Conservation (phyloP, 2,888 invertebrate genomes). For the Callyntrura guangdongensis region DNA sequence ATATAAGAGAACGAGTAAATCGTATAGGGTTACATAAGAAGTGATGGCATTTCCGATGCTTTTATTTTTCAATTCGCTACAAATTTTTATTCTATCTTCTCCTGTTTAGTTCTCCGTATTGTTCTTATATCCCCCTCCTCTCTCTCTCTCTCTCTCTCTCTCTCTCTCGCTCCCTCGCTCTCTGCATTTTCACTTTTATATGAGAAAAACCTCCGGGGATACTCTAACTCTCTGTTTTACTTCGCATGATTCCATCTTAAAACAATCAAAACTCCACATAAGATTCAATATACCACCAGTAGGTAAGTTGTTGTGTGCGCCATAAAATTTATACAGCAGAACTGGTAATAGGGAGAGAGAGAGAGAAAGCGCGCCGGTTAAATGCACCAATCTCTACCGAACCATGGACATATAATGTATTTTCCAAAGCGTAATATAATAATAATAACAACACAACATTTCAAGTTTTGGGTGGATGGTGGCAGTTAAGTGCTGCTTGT, state of each 20-base stretch:
- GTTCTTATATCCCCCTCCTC: slow-evolving; percentile 52
- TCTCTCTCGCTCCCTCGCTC: no score
- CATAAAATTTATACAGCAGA: slow-evolving; percentile 7
- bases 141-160: slow-evolving; percentile 35
- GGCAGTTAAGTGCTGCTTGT: not conserved
- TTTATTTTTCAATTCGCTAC: slow-evolving; percentile 55
- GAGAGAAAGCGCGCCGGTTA: not conserved
- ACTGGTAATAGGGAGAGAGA: not conserved
- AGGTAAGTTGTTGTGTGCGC: not conserved
- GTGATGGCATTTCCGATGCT: slow-evolving; percentile 34
- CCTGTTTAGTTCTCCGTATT: slow-evolving; percentile 44
- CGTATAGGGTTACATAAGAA: slow-evolving; percentile 36
- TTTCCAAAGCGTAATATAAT: slow-evolving; percentile 33
- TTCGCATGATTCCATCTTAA: slow-evolving; percentile 67
- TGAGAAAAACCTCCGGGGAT: slow-evolving; percentile 68
- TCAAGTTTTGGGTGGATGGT: slow-evolving; percentile 16
- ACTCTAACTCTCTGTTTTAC: slow-evolving; percentile 39
- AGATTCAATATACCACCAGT: slow-evolving; percentile 32
- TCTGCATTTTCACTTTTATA: no score
- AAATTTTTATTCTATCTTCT: slow-evolving; percentile 49
- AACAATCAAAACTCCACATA: slow-evolving; percentile 68
- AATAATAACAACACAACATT: slow-evolving; percentile 46
- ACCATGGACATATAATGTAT: slow-evolving; percentile 47
- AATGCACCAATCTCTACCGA: slow-evolving; percentile 55
- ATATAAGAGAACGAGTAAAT: not conserved